Evolutionary conservation across 2,888 invertebrate genomes (phyloP).

Genomic region (Dromius quadrimaculatus): DNA sequence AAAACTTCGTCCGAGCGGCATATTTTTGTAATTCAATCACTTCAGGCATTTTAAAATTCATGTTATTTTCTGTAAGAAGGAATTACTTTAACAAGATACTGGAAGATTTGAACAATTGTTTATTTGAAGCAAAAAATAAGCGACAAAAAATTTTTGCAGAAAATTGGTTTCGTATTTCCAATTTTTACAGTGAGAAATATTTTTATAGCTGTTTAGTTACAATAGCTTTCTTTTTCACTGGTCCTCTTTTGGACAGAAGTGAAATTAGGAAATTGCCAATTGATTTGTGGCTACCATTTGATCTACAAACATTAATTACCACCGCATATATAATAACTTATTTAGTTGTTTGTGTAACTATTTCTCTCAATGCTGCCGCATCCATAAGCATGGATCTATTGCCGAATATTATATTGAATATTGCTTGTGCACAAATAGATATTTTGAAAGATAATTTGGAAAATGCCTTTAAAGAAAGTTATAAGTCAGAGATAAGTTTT

Average conservation of each 20-base stretch:
- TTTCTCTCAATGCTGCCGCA: background rate
- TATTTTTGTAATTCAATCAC: background rate
- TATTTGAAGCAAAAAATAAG: background rate
- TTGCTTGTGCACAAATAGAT: conserved; percentile 16
- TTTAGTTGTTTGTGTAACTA: background rate
- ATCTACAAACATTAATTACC: background rate
- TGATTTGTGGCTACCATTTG: background rate
- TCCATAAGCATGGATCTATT: background rate
- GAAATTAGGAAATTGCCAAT: background rate
- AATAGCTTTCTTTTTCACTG: background rate
- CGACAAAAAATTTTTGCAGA: background rate
- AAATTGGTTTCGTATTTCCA: background rate
- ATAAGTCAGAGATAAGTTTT: background rate
- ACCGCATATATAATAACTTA: background rate
- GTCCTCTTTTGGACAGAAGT: background rate
- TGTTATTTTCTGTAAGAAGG: background rate
- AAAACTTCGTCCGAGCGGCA: background rate
- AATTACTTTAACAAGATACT: conserved; percentile 1
- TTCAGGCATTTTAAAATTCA: background rate
- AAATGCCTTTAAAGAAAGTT: background rate
- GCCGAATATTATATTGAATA: conserved; percentile 16
- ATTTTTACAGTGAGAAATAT: conserved; percentile 4
- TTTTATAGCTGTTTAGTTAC: background rate
- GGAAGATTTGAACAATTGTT: conserved; percentile 2
- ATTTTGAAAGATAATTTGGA: conserved; percentile 19